Conservation (phyloP, 2,797 vertebrate species). For the Alfaro cultratus region DNA sequence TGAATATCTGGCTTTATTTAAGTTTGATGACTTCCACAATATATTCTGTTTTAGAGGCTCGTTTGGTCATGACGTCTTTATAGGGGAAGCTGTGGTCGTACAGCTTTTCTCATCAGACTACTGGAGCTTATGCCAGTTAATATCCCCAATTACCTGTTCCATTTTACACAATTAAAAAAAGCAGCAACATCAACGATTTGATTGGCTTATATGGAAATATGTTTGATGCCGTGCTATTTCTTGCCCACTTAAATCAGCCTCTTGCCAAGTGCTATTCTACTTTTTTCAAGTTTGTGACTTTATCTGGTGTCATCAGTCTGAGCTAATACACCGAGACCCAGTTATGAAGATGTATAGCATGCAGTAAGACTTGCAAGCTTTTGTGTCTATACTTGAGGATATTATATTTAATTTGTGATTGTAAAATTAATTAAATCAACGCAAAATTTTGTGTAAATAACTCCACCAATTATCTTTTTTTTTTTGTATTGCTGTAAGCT, state of each 20-base stretch:
- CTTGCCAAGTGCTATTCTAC: background rate
- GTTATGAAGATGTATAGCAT: background rate
- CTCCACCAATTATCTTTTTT: background rate
- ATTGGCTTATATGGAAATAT: background rate
- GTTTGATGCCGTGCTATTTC: background rate
- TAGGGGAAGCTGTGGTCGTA: slow-evolving; percentile 4
- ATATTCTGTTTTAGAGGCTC: slow-evolving; percentile 13
- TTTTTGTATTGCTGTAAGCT: background rate
- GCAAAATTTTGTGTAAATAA: background rate
- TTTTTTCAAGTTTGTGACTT: background rate
- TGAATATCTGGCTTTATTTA: slow-evolving; percentile 35
- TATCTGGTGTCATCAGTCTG: background rate
- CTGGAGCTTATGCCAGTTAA: slow-evolving; percentile 3
- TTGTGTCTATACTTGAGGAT: background rate
- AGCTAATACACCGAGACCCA: background rate
- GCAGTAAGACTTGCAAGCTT: background rate
- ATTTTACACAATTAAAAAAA: background rate
- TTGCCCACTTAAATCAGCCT: background rate
- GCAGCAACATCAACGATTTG: background rate
- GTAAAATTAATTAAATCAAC: background rate
- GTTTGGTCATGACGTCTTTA: slow-evolving; percentile 4
- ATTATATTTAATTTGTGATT: background rate
- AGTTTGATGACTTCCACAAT: slow-evolving; percentile 28
- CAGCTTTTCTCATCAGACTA: slow-evolving; percentile 6
- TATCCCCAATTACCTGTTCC: slow-evolving; percentile 1